Evolutionary conservation across 1,140 invertebrate genomes (phyloP).

Genomic region (Sycophaga agraensis): DNA sequence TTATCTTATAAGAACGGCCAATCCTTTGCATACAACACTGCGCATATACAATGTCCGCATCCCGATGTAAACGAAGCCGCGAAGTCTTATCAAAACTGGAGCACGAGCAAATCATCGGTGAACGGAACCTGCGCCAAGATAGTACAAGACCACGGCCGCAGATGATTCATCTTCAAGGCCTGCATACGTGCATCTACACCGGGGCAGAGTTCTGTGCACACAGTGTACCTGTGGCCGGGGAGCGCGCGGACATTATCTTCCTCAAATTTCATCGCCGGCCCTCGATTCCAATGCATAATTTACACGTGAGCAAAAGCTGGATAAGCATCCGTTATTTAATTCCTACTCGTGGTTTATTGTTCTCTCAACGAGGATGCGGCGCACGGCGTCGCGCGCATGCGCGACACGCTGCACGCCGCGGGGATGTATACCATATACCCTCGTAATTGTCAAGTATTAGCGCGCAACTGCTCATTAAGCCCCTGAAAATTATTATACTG

Average conservation of each 20-base stretch:
- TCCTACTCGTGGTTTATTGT: background rate
- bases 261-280: background rate
- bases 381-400: background rate
- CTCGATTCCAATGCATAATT: constrained; percentile 8
- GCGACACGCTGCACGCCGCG: no score
- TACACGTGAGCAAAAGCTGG: background rate
- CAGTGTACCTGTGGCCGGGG: no score
- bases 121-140: constrained; percentile 20
- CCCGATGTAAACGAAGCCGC: background rate
- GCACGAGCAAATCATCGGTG: constrained; percentile 9
- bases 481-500: no score
- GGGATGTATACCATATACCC: no score
- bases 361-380: background rate
- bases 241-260: background rate
- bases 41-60: background rate
- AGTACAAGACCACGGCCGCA: background rate
- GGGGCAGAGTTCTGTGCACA: no score
- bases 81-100: constrained; percentile 24
- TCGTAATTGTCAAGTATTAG: no score
- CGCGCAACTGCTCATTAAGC: no score
- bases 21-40: background rate
- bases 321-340: background rate
- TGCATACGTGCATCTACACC: background rate
- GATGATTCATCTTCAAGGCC: constrained; percentile 11
- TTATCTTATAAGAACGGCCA: background rate